Conservation (phyloP, 92 coral and sea anemone genomes). For the Epizoanthus stellaris region DNA sequence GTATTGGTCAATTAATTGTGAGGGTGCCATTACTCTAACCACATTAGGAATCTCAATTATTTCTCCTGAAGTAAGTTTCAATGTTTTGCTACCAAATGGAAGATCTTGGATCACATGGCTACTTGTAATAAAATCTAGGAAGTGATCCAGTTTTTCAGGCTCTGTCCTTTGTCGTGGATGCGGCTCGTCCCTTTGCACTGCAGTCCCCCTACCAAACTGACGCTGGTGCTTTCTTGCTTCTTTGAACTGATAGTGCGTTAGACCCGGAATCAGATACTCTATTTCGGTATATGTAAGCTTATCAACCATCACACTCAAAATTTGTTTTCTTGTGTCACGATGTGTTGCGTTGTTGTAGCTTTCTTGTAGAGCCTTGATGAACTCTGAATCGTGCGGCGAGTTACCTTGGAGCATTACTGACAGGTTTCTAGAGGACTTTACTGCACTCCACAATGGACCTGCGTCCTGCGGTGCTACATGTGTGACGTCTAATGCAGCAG, state of each 20-base stretch:
- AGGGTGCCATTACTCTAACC: slow-evolving; percentile 52
- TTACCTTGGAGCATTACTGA: slow-evolving; percentile 14
- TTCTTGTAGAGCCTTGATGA: slow-evolving; percentile 44
- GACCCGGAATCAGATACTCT: slow-evolving; percentile 39
- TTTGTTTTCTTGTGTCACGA: slow-evolving; percentile 47
- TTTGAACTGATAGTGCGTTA: slow-evolving; percentile 55
- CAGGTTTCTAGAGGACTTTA: slow-evolving; percentile 36
- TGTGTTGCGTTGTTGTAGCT: slow-evolving; percentile 61
- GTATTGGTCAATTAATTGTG: slow-evolving; percentile 53
- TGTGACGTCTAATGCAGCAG: slow-evolving; percentile 38
- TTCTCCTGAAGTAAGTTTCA: slow-evolving; percentile 25
- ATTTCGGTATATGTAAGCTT: slow-evolving; percentile 50
- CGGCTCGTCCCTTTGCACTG: slow-evolving; percentile 30
- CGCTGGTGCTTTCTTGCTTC: slow-evolving; percentile 49
- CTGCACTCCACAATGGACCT: slow-evolving; percentile 53
- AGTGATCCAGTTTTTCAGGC: slow-evolving; percentile 51
- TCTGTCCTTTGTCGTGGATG: slow-evolving; percentile 49
- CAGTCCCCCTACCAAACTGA: slow-evolving; percentile 53
- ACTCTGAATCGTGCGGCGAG: slow-evolving; percentile 20
- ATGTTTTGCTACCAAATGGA: slow-evolving; percentile 60
- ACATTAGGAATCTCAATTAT: slow-evolving; percentile 60
- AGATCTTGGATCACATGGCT: slow-evolving; percentile 57
- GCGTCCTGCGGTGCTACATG: slow-evolving; percentile 57
- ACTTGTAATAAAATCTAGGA: slow-evolving; percentile 56
- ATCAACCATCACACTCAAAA: slow-evolving; percentile 51